Evolutionary conservation across 2,113 vertebrate genomes (phyloP).

Genomic region (Melanocharis versteri): DNA sequence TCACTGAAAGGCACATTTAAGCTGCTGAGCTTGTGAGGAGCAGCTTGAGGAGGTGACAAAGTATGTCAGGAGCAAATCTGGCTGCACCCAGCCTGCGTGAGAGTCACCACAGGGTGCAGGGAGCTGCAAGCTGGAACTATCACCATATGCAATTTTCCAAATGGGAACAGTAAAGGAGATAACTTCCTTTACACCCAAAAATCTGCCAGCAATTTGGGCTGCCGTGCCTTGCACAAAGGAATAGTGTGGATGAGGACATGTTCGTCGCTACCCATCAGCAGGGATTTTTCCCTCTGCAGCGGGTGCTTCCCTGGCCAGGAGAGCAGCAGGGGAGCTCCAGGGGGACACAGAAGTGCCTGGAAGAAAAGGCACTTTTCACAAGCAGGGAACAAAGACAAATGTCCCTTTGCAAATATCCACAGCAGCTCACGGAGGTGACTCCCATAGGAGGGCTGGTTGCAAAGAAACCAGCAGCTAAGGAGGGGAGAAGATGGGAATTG

Average conservation of each 20-base stretch:
- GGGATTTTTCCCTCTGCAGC: background rate
- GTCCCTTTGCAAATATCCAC: background rate
- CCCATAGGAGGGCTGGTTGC: rapidly evolving
- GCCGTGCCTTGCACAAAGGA: rapidly evolving
- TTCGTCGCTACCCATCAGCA: background rate
- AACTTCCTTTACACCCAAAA: background rate
- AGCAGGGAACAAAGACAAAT: background rate
- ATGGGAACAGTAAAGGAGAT: background rate
- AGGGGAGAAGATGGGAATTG: background rate
- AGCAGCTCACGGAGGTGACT: background rate
- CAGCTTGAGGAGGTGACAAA: background rate
- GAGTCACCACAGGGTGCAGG: background rate
- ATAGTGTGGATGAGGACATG: rapidly evolving
- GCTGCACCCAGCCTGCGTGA: background rate
- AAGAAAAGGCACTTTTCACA: background rate
- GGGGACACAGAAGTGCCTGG: background rate
- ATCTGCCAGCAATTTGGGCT: background rate
- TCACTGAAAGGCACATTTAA: background rate
- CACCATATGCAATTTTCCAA: background rate
- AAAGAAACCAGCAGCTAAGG: background rate
- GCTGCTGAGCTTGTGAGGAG: background rate
- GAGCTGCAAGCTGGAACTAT: background rate
- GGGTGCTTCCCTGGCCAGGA: background rate
- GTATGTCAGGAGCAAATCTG: background rate
- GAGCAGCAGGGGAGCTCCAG: background rate